phyloP scores from a whole-genome alignment of 2,888 invertebrate genomes.

The Dusona sp. region DNA sequence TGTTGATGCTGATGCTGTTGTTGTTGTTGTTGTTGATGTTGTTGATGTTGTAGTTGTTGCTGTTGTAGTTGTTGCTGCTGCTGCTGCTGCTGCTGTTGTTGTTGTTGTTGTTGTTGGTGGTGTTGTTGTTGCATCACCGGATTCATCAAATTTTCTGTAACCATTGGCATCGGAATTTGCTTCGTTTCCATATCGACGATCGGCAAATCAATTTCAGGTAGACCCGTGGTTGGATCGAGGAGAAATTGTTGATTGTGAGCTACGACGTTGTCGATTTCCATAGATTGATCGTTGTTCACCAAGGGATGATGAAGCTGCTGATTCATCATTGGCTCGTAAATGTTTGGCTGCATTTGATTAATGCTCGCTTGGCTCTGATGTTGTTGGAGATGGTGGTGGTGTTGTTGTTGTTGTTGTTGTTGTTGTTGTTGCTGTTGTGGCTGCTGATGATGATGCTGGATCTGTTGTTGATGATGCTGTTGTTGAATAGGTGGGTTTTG shows the following conservation, averaged over 20 bases:
- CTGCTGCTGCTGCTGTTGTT: no score
- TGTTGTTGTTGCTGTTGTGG: constrained; percentile 26
- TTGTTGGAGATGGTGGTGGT: constrained; percentile 57
- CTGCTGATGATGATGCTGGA: constrained; percentile 41
- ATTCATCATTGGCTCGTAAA: constrained; percentile 80
- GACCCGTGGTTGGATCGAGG: constrained; percentile 79
- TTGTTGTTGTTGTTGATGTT: no score
- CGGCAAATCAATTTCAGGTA: constrained; percentile 82
- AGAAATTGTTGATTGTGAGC: constrained; percentile 80
- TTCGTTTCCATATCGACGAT: constrained; percentile 79
- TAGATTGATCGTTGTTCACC: constrained; percentile 73
- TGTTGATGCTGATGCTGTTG: no score
- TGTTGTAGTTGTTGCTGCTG: no score
- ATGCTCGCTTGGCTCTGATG: constrained; percentile 68
- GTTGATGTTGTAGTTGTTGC: no score
- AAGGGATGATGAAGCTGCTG: constrained; percentile 79
- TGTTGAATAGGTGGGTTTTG: constrained; percentile 38
- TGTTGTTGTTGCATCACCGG: constrained; percentile 49
- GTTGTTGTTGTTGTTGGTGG: no score
- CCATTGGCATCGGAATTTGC: constrained; percentile 70
- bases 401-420: constrained; percentile 2
- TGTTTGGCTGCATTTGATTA: constrained; percentile 76
- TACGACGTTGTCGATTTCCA: constrained; percentile 75
- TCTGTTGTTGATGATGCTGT: constrained; percentile 46
- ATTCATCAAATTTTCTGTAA: constrained; percentile 63